These are phyloP conservation scores for Brachymystax lenok DNA, from an alignment of 2,797 vertebrate genomes.

Conservation along the genomic window DNA sequence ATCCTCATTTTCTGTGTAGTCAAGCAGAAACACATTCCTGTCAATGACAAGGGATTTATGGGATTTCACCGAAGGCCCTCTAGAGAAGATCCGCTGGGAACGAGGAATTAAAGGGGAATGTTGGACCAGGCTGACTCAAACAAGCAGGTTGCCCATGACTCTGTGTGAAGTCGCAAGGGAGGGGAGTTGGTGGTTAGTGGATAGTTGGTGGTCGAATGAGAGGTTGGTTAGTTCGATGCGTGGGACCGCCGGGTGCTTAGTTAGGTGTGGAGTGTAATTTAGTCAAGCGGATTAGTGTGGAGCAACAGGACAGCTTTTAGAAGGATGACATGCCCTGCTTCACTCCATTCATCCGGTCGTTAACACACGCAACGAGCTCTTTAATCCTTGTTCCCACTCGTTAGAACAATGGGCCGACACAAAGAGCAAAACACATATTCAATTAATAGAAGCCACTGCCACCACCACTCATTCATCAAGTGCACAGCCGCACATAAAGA, in stretches of 20 bases:
- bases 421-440: slow-evolving; percentile 63
- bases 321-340: slow-evolving; percentile 71
- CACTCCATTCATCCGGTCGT: slow-evolving; percentile 74
- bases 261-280: slow-evolving; percentile 74
- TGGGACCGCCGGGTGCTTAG: slow-evolving; percentile 30
- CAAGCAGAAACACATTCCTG: slow-evolving; percentile 7
- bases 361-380: slow-evolving; percentile 71
- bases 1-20: slow-evolving; percentile 23
- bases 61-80: slow-evolving; percentile 32
- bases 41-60: slow-evolving; percentile 1
- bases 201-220: slow-evolving; percentile 66
- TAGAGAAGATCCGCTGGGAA: slow-evolving; percentile 66
- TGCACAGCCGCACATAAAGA: slow-evolving; percentile 24
- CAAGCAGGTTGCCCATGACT: slow-evolving; percentile 70
- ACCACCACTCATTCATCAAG: slow-evolving; percentile 54
- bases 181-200: slow-evolving; percentile 51
- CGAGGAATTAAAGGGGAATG: slow-evolving; percentile 68
- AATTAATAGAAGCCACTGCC: slow-evolving; percentile 67
- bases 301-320: slow-evolving; percentile 77
- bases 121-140: slow-evolving; percentile 67
- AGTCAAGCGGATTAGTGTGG: slow-evolving; percentile 75
- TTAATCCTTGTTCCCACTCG: slow-evolving; percentile 76
- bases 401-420: slow-evolving; percentile 71
- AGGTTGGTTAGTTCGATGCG: slow-evolving; percentile 67
- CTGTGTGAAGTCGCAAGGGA: slow-evolving; percentile 49